Evolutionary conservation across 2,113 vertebrate species (phyloP), one percentile per base, ranked within the genome.

Genomic region (Falcunculus frontatus): DNA sequence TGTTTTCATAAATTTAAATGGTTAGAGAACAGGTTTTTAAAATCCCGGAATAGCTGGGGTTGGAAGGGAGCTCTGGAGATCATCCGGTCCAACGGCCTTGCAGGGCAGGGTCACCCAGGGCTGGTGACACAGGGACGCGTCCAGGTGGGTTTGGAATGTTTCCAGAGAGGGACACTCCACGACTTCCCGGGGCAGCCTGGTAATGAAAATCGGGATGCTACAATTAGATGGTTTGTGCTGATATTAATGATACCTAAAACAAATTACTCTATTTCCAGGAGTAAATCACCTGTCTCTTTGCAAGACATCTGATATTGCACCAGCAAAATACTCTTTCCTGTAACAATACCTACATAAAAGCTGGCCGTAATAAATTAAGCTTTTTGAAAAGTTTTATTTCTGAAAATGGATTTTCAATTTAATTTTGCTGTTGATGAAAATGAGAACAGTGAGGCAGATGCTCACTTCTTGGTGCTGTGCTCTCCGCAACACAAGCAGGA

Each of bases 351-450:
- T 21, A 19, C 44, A 13, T 13, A 21, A 55, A 68, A 75, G 22
- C 70, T 55, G 20, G 12, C 20, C 32, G 18, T 33, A 69, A 30
- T 33, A 76, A 62, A 27, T 77, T 52, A 63, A 75, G 30, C 42
- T 35, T 21, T 50, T 56, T 32, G 5, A 62, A 11, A 17, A 46
- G 53, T 27, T 5, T n/a, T 68, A 32, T 9, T 80, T 37, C 27
- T 15, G 13, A 97, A 67, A 64, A 98, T 98, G 98, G 68, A 84
- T 63, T 98, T 98, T 91, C 97, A 73, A 2, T 98, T 98, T 96
- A 97, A 98, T 91, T 98, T 98, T 69, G 80, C 30, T 49, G 60
- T 98, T 63, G 96, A 97, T 64, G 96, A 92, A 37, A 42, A 80
- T 18, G 81, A 96, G 78, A 89, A 41, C 87, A 59, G 35, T 10